Evolutionary conservation across 2,797 vertebrate genomes (phyloP).

Genomic region (Pseudochirops corinnae): DNA sequence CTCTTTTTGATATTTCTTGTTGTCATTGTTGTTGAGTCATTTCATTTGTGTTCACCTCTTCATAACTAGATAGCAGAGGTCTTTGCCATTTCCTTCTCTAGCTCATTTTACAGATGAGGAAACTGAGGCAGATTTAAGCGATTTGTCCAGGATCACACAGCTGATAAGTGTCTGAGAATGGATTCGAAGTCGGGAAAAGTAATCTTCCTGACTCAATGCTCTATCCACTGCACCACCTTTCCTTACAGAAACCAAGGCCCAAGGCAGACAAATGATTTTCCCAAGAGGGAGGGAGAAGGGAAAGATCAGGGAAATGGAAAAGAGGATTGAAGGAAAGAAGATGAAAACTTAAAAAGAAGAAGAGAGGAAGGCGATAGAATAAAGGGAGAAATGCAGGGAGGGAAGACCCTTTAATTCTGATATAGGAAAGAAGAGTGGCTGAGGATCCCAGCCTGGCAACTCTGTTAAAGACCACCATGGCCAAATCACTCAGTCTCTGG

Average conservation of each 20-base stretch:
- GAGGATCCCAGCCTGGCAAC: conserved; percentile 44
- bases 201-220: not conserved
- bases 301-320: not conserved
- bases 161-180: conserved; percentile 16
- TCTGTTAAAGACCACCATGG: not conserved
- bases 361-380: conserved; percentile 31
- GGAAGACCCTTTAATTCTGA: conserved; percentile 46
- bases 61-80: too few species aligned
- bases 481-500: not conserved
- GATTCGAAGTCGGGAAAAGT: conserved; percentile 36
- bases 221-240: not conserved
- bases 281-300: not conserved
- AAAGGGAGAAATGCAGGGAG: conserved; percentile 12
- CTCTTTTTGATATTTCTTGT: too few species aligned
- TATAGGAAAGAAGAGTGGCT: conserved; percentile 20
- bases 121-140: not conserved
- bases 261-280: not conserved
- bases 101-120: not conserved
- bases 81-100: not conserved
- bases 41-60: too few species aligned
- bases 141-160: not conserved
- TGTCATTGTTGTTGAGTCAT: too few species aligned
- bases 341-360: conserved; percentile 42
- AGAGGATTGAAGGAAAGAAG: not conserved
- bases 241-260: not conserved